These are phyloP conservation scores for Neomonachus schauinslandi DNA, from an alignment of 2,113 vertebrate genomes.

Conservation along the genomic window DNA sequence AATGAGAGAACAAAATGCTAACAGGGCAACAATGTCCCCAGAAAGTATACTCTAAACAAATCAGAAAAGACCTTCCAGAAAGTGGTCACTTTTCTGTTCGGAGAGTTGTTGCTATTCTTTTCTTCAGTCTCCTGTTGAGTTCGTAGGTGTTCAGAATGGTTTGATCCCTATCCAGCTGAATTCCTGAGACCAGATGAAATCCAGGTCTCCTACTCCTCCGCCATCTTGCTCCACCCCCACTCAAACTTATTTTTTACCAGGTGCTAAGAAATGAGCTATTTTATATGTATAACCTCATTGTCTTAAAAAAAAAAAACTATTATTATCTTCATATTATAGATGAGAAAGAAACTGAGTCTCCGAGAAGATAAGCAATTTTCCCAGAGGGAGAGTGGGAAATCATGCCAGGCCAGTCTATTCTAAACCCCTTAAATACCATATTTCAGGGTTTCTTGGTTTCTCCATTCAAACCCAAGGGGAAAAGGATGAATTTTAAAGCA, in stretches of 20 bases:
- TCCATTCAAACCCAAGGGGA: neutral
- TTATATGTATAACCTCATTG: neutral
- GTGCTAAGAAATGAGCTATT: neutral
- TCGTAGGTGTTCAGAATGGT: too few species aligned
- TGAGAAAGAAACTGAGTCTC: neutral
- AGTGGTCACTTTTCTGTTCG: too few species aligned
- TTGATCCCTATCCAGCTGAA: too few species aligned
- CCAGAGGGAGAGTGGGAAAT: neutral
- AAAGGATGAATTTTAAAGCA: conserved; percentile 16
- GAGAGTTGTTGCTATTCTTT: too few species aligned
- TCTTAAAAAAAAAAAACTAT: neutral
- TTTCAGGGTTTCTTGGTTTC: neutral
- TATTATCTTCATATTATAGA: neutral
- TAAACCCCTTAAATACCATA: neutral
- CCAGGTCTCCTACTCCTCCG: too few species aligned
- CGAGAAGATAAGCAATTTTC: neutral
- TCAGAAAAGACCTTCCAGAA: too few species aligned
- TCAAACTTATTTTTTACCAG: neutral
- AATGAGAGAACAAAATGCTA: too few species aligned
- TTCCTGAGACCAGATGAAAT: too few species aligned
- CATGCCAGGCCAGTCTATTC: neutral
- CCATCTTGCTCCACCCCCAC: too few species aligned
- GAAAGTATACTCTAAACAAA: too few species aligned
- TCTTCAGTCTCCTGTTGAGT: too few species aligned
- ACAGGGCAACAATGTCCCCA: too few species aligned